These are phyloP conservation scores for Diglossa cyanea DNA, from an alignment of 2,797 vertebrate species.

Conservation along the genomic window DNA sequence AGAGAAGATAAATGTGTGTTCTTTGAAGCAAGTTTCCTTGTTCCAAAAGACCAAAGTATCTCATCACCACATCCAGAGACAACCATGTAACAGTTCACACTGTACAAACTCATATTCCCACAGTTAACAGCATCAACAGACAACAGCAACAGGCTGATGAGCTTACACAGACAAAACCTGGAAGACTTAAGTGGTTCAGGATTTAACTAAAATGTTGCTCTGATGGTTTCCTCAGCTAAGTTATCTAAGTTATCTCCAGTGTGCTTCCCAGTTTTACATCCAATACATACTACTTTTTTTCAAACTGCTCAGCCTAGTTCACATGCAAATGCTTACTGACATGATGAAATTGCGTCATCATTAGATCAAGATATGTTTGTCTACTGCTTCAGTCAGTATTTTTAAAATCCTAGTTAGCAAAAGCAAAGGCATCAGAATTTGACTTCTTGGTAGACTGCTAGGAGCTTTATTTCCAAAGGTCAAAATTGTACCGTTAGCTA, in stretches of 20 bases:
- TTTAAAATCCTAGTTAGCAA: background rate
- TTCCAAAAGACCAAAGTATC: background rate
- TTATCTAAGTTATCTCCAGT: background rate
- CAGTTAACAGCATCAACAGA: background rate
- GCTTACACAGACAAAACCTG: background rate
- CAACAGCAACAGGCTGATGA: background rate
- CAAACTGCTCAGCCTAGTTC: background rate
- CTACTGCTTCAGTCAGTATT: background rate
- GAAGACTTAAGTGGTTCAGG: background rate
- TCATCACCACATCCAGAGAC: background rate
- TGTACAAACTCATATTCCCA: background rate
- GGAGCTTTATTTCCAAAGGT: background rate
- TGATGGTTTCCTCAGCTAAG: background rate
- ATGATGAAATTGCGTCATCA: background rate
- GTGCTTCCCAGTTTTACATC: background rate
- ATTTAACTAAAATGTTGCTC: background rate
- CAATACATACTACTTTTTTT: background rate
- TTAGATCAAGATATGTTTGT: background rate
- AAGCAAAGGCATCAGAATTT: background rate
- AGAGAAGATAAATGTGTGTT: background rate
- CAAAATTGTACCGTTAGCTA: background rate
- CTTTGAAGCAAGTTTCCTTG: background rate
- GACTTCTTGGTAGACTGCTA: background rate
- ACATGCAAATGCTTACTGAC: background rate
- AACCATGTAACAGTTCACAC: accelerated